These are phyloP conservation scores for Epinephelus malabaricus DNA, from an alignment of 2,797 vertebrate genomes.

Conservation along the genomic window DNA sequence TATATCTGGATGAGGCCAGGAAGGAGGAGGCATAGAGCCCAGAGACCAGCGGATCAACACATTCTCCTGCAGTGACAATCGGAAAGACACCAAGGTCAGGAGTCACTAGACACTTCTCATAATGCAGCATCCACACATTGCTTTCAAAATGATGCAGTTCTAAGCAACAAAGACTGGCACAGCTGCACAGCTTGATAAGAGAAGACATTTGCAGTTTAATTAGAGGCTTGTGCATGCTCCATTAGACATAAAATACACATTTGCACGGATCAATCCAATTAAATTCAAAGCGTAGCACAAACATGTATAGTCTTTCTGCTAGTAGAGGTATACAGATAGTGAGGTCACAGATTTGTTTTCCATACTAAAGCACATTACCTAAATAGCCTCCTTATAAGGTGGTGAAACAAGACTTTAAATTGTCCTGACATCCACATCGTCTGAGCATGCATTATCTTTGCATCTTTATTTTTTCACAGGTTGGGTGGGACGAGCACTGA, in stretches of 20 bases:
- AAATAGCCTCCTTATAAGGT: slow-evolving; percentile 6
- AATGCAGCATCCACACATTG: slow-evolving; percentile 11
- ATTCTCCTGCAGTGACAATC: slow-evolving; percentile 77
- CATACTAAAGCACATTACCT: background rate
- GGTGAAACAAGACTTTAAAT: slow-evolving; percentile 26
- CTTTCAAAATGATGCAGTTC: slow-evolving; percentile 16
- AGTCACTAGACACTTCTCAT: background rate
- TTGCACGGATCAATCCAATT: background rate
- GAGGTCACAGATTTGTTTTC: slow-evolving; percentile 6
- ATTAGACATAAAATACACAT: slow-evolving; percentile 3
- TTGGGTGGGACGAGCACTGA: background rate
- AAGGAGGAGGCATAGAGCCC: slow-evolving; percentile 93
- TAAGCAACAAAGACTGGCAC: slow-evolving; percentile 15
- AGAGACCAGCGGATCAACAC: slow-evolving; percentile 91
- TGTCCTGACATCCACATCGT: background rate
- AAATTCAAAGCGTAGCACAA: slow-evolving; percentile 23
- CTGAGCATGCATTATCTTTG: slow-evolving; percentile 1
- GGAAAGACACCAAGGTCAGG: slow-evolving; percentile 4
- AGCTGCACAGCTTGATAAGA: slow-evolving; percentile 41
- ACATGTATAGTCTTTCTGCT: slow-evolving; percentile 2
- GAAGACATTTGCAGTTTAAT: slow-evolving; percentile 36
- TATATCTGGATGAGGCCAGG: slow-evolving; percentile 95
- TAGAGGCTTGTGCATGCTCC: background rate
- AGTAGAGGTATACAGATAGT: background rate
- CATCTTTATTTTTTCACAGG: slow-evolving; percentile 13